Evolutionary conservation across 1,140 invertebrate genomes (phyloP).

Genomic region (Musca vetustissima): DNA sequence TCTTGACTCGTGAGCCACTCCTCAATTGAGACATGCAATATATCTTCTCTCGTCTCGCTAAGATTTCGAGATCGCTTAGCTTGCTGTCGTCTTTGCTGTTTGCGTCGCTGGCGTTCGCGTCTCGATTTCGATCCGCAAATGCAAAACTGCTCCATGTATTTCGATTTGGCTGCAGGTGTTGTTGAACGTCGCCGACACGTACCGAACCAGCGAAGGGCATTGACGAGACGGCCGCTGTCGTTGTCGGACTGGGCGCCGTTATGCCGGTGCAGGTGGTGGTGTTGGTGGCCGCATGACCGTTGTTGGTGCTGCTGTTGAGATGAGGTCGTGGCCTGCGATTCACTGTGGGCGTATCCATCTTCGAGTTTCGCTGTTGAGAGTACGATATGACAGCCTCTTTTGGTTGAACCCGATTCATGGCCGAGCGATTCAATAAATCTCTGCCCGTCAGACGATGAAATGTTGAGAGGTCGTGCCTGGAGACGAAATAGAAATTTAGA

Average conservation of each 20-base stretch:
- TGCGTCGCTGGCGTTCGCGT: slow-evolving; percentile 39
- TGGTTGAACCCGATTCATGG: slow-evolving; percentile 53
- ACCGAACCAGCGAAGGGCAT: slow-evolving; percentile 37
- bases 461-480: slow-evolving; percentile 56
- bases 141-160: slow-evolving; percentile 54
- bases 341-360: slow-evolving; percentile 56
- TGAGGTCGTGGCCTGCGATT: slow-evolving; percentile 50
- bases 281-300: neutral
- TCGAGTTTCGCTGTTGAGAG: slow-evolving; percentile 57
- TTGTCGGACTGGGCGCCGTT: slow-evolving; percentile 44
- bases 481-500: no score
- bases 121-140: slow-evolving; percentile 47
- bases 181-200: slow-evolving; percentile 41
- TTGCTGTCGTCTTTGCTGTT: slow-evolving; percentile 49
- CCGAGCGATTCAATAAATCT: slow-evolving; percentile 56
- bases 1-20: slow-evolving; percentile 53
- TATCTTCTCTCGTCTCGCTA: slow-evolving; percentile 57
- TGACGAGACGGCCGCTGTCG: slow-evolving; percentile 27
- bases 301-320: slow-evolving; percentile 29
- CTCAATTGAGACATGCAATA: slow-evolving; percentile 56
- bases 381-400: slow-evolving; percentile 57
- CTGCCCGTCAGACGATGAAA: slow-evolving; percentile 56
- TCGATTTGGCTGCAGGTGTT: slow-evolving; percentile 45
- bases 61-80: slow-evolving; percentile 57
- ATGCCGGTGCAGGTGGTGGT: slow-evolving; percentile 34